These are phyloP conservation scores for Plotosus lineatus DNA, from an alignment of 2,113 vertebrate species.

Conservation along the genomic window DNA sequence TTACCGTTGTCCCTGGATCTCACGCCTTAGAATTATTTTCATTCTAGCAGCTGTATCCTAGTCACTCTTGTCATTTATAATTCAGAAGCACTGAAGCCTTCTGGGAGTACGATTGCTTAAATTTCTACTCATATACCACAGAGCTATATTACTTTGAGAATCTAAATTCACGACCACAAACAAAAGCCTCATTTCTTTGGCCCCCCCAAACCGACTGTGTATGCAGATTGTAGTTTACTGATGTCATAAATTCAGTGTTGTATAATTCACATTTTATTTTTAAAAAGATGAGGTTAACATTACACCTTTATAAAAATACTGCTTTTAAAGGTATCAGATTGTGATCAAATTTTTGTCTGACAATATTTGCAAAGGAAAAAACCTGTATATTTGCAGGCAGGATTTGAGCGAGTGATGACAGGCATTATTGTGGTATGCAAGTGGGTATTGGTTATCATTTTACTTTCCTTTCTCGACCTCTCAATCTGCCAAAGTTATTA, in stretches of 20 bases:
- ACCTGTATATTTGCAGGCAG: background rate
- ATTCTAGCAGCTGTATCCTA: constrained; percentile 23
- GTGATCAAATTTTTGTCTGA: background rate
- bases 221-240: background rate
- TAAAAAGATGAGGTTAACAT: background rate
- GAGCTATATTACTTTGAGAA: background rate
- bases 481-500: background rate
- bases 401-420: background rate
- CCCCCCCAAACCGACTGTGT: background rate
- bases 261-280: background rate
- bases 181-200: background rate
- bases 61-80: constrained; percentile 30
- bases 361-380: background rate
- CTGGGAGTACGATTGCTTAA: background rate
- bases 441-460: background rate
- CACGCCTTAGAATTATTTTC: background rate
- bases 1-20: background rate
- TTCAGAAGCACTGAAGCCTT: constrained; percentile 33
- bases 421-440: background rate
- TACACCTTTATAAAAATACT: background rate
- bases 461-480: background rate
- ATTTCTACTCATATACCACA: background rate
- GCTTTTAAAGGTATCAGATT: background rate
- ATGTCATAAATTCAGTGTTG: background rate
- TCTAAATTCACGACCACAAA: background rate